Evolutionary conservation across 2,888 invertebrate genomes (phyloP), one percentile per base, ranked within the genome.

Genomic region (Odontocerum albicorne): DNA sequence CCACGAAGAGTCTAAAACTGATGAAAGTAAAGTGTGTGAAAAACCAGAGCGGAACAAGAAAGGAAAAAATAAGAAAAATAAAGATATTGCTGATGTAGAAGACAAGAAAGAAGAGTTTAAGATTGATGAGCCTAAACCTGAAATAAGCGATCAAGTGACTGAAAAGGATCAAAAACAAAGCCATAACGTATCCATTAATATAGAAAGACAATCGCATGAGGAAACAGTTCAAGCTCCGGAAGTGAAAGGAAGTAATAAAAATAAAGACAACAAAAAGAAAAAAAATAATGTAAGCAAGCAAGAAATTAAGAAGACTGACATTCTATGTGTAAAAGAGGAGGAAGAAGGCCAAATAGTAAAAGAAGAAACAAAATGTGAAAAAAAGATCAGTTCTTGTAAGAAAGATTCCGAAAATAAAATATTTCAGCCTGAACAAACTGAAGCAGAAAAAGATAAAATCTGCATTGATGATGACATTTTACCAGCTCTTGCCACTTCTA

Each of bases 401-500:
- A 16, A 16, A 10, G 40, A 17, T 15, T 16, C 20, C 7, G 12
- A 15, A 40, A 19, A 43, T 21, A 22, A 43, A 20, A 22, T 21
- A 43, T 10, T 21, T 8, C 12, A 45, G 15, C n/a, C 7, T 17
- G 45, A 43, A 21, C 8, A 21, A 4, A 21, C 36, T 40, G 12
- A 2, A n/a, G 32, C 39, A 32, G 38, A 19, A 3, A 33, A 13
- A 15, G 4, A 15, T 4, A 17, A 38, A 10, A 13, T 8, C 10
- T 4, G 15, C 16, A 27, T 27, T 21, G 47, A n/a, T 12, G 60
- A 60, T 33, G 60, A 60, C 38, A 50, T 60, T n/a, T 42, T 57
- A 15, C 57, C 56, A 8, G 42, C 60, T 4, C 44, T 60, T 3
- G 60, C 54, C 10, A 44, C 57, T 7, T 60, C 60, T 7, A 60